These are phyloP conservation scores for Drosophila murphyi DNA, from an alignment of 1,140 invertebrate species.

Conservation along the genomic window DNA sequence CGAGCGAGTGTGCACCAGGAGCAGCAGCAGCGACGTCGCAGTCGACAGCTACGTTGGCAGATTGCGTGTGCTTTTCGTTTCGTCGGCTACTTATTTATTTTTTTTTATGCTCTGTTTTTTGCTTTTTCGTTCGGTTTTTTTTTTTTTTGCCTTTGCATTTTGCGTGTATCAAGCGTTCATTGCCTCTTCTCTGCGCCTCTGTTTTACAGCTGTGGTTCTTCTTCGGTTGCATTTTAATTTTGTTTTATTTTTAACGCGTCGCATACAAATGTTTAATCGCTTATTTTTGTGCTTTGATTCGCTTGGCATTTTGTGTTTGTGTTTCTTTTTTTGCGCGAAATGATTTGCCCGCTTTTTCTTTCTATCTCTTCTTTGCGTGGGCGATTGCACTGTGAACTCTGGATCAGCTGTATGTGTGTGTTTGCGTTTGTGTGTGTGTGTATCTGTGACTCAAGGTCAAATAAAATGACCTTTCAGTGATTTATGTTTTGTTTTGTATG, in stretches of 20 bases:
- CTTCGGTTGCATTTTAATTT: slow-evolving; percentile 61
- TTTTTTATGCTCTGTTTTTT: slow-evolving; percentile 32
- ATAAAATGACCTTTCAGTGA: slow-evolving; percentile 55
- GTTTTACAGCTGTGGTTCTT: slow-evolving; percentile 26
- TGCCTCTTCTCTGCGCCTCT: slow-evolving; percentile 57
- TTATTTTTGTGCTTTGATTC: slow-evolving; percentile 7
- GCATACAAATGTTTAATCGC: slow-evolving; percentile 69
- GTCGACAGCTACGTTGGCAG: slow-evolving; percentile 37
- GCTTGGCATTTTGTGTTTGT: neutral
- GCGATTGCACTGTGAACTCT: slow-evolving; percentile 48
- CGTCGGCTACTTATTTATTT: slow-evolving; percentile 56
- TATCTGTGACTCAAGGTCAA: slow-evolving; percentile 59
- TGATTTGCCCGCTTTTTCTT: slow-evolving; percentile 23
- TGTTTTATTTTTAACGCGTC: slow-evolving; percentile 68
- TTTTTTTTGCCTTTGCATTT: slow-evolving; percentile 47
- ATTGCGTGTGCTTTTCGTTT: slow-evolving; percentile 63
- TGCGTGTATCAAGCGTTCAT: slow-evolving; percentile 80
- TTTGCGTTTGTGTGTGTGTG: slow-evolving; percentile 3
- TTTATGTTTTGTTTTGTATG: slow-evolving; percentile 35
- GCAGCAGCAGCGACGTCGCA: slow-evolving; percentile 22
- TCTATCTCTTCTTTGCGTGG: neutral
- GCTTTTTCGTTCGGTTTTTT: slow-evolving; percentile 15
- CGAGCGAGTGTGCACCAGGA: slow-evolving; percentile 41
- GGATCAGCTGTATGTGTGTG: too few relatives aligned
- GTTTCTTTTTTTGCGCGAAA: slow-evolving; percentile 46